phyloP scores from a whole-genome alignment of 2,888 invertebrate genomes.

The Polymixis lichenea region DNA sequence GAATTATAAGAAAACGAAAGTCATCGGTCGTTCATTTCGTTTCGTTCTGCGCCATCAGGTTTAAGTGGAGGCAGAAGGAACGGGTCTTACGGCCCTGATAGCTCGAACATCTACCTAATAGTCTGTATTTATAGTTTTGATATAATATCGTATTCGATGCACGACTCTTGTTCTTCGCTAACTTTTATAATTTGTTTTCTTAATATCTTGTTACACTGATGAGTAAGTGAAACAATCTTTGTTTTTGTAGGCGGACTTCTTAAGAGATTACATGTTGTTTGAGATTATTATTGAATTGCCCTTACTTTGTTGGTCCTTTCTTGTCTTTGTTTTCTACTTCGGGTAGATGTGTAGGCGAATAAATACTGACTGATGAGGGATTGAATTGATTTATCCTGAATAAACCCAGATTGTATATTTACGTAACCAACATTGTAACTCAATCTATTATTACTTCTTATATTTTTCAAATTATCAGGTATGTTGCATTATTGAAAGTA shows the following conservation, averaged over 20 bases:
- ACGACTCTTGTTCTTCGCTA: slow-evolving; percentile 54
- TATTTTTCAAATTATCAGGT: too few relatives aligned
- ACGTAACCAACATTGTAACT: not conserved
- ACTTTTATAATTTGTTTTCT: slow-evolving; percentile 58
- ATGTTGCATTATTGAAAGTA: too few relatives aligned
- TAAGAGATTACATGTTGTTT: slow-evolving; percentile 58
- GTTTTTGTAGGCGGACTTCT: slow-evolving; percentile 51
- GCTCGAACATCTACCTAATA: slow-evolving; percentile 77
- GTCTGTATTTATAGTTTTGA: slow-evolving; percentile 68
- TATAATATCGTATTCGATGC: slow-evolving; percentile 53
- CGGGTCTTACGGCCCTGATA: slow-evolving; percentile 75
- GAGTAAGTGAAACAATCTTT: slow-evolving; percentile 57
- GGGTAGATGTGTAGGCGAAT: slow-evolving; percentile 15
- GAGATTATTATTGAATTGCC: slow-evolving; percentile 54
- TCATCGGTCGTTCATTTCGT: slow-evolving; percentile 87
- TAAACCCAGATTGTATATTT: slow-evolving; percentile 6
- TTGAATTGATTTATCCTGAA: slow-evolving; percentile 9
- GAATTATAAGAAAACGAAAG: slow-evolving; percentile 86
- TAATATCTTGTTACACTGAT: slow-evolving; percentile 51
- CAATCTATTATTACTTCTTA: not conserved
- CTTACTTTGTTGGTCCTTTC: slow-evolving; percentile 34
- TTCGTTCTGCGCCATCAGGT: slow-evolving; percentile 84
- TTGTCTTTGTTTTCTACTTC: slow-evolving; percentile 42
- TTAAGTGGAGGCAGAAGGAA: slow-evolving; percentile 79
- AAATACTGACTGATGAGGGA: slow-evolving; percentile 7